Conservation (phyloP, 1,140 invertebrate species). For the Medauroidea extradentata region DNA sequence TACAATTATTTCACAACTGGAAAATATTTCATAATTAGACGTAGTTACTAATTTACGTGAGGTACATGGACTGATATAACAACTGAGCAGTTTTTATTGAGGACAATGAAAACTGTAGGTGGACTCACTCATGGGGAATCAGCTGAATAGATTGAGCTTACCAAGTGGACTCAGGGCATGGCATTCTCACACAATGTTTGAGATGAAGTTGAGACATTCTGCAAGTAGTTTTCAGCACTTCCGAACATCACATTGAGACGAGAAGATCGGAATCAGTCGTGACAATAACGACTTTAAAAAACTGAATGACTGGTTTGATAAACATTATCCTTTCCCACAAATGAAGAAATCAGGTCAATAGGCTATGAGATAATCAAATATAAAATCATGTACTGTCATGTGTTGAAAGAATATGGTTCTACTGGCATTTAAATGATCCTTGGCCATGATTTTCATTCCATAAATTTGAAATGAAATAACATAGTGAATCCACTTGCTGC, state of each 20-base stretch:
- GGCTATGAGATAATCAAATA: constrained; percentile 1
- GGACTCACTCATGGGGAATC: constrained; percentile 27
- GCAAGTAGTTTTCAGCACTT: no score
- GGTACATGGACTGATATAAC: constrained; percentile 41
- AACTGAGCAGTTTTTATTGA: constrained; percentile 33
- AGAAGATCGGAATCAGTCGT: no score
- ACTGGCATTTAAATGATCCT: constrained; percentile 2
- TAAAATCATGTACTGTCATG: constrained; percentile 11
- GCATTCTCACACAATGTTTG: no score
- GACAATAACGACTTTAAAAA: no score
- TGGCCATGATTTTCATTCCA: constrained; percentile 1
- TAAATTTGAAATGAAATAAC: not conserved
- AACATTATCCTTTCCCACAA: no score
- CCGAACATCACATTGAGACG: no score
- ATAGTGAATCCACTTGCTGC: constrained; percentile 8
- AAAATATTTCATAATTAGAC: constrained; percentile 36
- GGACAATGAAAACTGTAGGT: constrained; percentile 34
- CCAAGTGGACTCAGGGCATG: constrained; percentile 28
- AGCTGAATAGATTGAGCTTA: constrained; percentile 11
- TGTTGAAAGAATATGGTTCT: constrained; percentile 6
- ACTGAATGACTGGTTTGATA: no score
- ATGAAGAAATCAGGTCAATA: no score
- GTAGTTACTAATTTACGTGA: constrained; percentile 41
- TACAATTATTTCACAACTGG: constrained; percentile 36
- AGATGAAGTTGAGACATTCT: no score